Evolutionary conservation across 2,888 invertebrate genomes (phyloP).

Genomic region (Thelaira solivaga): DNA sequence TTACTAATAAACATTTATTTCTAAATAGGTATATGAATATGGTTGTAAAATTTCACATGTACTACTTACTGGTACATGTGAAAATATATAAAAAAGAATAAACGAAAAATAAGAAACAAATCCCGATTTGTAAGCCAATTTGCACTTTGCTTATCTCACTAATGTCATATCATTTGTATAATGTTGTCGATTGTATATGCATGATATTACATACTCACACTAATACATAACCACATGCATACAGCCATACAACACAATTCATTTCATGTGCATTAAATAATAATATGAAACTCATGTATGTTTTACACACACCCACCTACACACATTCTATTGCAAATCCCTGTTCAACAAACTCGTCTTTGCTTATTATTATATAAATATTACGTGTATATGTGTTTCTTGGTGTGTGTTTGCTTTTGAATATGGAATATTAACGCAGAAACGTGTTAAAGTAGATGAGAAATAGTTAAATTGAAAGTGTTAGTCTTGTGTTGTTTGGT

Average conservation of each 20-base stretch:
- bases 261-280: conserved; percentile 41
- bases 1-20: conserved; percentile 22
- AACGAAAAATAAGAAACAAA: conserved; percentile 68
- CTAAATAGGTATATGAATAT: not conserved
- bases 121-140: conserved; percentile 77
- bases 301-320: conserved; percentile 1
- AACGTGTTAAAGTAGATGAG: conserved; percentile 57
- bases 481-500: conserved; percentile 38
- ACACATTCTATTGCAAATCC: conserved; percentile 10
- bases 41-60: conserved; percentile 12
- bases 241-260: no score
- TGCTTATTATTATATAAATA: conserved; percentile 20
- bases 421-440: conserved; percentile 32
- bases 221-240: no score
- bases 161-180: conserved; percentile 77
- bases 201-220: conserved; percentile 6
- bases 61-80: no score
- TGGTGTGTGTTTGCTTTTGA: no score
- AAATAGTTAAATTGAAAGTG: conserved; percentile 64
- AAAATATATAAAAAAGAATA: conserved; percentile 44
- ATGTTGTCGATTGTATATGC: conserved; percentile 70
- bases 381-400: not conserved
- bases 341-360: not conserved
- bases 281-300: conserved; percentile 24
- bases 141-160: conserved; percentile 78